phyloP scores from a whole-genome alignment of 2,888 invertebrate genomes.

The Cosmorhoe ocellata region DNA sequence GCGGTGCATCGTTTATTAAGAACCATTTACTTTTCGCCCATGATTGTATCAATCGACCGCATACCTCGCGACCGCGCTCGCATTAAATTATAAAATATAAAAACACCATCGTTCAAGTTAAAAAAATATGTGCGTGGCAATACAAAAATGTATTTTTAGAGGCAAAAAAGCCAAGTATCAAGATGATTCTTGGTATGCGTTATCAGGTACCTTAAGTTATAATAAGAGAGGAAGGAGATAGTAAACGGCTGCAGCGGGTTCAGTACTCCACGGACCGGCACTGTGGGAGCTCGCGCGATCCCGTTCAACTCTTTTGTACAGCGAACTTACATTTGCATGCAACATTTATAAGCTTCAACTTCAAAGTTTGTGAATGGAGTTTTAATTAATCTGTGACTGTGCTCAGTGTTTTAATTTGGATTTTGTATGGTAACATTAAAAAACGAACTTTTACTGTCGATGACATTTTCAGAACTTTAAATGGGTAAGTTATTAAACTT shows the following conservation, averaged over 20 bases:
- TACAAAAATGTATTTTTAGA: slow-evolving; percentile 39
- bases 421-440: slow-evolving; percentile 27
- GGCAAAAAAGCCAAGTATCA: slow-evolving; percentile 44
- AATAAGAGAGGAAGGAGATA: slow-evolving; percentile 61
- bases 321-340: slow-evolving; percentile 25
- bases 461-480: slow-evolving; percentile 14
- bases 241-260: slow-evolving; percentile 51
- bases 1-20: slow-evolving; percentile 72
- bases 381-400: slow-evolving; percentile 24
- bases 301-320: slow-evolving; percentile 56
- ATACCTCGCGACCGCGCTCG: slow-evolving; percentile 46
- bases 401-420: slow-evolving; percentile 24
- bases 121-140: slow-evolving; percentile 42
- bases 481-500: slow-evolving; percentile 19
- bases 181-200: slow-evolving; percentile 61
- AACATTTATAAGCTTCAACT: slow-evolving; percentile 5
- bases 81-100: slow-evolving; percentile 45
- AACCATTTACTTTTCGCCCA: slow-evolving; percentile 74
- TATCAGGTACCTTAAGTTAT: slow-evolving; percentile 67
- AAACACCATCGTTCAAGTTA: slow-evolving; percentile 38
- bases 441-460: slow-evolving; percentile 16
- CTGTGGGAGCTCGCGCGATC: slow-evolving; percentile 57
- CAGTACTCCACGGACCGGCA: slow-evolving; percentile 59
- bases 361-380: slow-evolving; percentile 12
- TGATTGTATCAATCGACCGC: slow-evolving; percentile 73